phyloP scores from a whole-genome alignment of 1,140 invertebrate genomes.

The Penaeus chinensis region DNA sequence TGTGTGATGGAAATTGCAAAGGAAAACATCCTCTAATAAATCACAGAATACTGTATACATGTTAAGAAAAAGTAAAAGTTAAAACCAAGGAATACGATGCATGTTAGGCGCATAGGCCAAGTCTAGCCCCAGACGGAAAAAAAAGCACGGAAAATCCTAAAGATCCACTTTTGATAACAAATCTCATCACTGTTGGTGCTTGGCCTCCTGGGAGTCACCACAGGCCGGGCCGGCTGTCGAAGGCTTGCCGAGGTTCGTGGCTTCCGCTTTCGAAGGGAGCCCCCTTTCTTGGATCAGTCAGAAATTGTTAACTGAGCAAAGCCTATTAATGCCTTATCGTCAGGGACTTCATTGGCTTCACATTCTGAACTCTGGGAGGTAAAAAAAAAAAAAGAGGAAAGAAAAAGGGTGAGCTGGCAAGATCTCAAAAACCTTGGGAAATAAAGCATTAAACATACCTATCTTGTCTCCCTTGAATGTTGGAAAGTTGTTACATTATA shows the following conservation, averaged over 20 bases:
- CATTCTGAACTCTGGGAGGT: constrained; percentile 83
- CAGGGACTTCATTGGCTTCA: constrained; percentile 84
- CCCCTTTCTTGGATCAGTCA: constrained; percentile 73
- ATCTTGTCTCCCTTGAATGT: too few relatives aligned
- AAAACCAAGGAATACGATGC: background rate
- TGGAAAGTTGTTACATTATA: too few relatives aligned
- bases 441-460: background rate
- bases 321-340: constrained; percentile 94
- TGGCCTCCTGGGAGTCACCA: constrained; percentile 3
- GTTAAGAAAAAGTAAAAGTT: too few relatives aligned
- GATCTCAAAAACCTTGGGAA: background rate
- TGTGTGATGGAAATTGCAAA: too few relatives aligned
- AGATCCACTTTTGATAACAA: constrained; percentile 50
- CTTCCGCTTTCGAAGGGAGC: constrained; percentile 11
- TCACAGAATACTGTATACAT: too few relatives aligned
- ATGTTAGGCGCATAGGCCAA: background rate
- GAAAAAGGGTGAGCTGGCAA: background rate
- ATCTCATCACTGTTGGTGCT: constrained; percentile 30
- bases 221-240: background rate
- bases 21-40: too few relatives aligned
- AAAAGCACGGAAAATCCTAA: constrained; percentile 22
- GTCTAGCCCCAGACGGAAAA: background rate
- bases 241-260: constrained; percentile 6
- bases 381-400: constrained; percentile 40
- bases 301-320: constrained; percentile 96